Percentiles rank a stretch among this genome's conserved stretches.
These are phyloP conservation scores for Lordiphosa stackelbergi DNA, from an alignment of 1,140 invertebrate genomes.

Conservation along the genomic window DNA sequence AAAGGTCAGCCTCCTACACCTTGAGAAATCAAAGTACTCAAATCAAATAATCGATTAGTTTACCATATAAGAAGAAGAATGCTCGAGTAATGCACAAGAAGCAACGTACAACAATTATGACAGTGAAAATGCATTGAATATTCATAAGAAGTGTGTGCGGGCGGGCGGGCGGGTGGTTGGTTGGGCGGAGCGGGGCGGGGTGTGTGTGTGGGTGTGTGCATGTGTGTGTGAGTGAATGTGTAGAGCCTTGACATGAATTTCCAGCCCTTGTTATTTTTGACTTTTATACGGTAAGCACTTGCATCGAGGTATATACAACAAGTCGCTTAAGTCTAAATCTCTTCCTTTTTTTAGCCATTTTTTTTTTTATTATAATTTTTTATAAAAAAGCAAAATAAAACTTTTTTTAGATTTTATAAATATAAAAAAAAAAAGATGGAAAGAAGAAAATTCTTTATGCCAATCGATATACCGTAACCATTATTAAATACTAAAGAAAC, in stretches of 20 bases:
- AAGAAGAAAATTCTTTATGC: no score
- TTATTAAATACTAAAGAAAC: no score
- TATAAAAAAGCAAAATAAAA: no score
- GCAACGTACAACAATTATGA: conserved; percentile 49
- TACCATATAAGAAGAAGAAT: conserved; percentile 10
- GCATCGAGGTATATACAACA: no score
- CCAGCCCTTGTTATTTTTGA: conserved; percentile 18
- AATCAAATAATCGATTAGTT: conserved; percentile 52
- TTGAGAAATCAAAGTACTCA: conserved; percentile 34
- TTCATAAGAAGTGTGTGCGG: conserved; percentile 38
- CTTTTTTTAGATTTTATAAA: no score
- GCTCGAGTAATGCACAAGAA: conserved; percentile 5
- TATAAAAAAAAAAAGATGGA: no score
- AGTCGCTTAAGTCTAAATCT: no score
- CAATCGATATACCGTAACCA: no score
- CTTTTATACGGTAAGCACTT: background rate
- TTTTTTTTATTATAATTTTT: no score
- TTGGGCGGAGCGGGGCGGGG: background rate
- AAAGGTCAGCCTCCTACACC: conserved; percentile 1
- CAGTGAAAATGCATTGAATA: conserved; percentile 66
- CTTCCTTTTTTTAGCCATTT: no score
- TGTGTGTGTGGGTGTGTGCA: conserved; percentile 5
- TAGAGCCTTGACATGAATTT: conserved; percentile 64
- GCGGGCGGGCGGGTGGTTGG: background rate
- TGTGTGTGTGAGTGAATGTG: conserved; percentile 17